phyloP scores from a whole-genome alignment of 2,113 vertebrate genomes.

The Herpetotheres cachinnans region DNA sequence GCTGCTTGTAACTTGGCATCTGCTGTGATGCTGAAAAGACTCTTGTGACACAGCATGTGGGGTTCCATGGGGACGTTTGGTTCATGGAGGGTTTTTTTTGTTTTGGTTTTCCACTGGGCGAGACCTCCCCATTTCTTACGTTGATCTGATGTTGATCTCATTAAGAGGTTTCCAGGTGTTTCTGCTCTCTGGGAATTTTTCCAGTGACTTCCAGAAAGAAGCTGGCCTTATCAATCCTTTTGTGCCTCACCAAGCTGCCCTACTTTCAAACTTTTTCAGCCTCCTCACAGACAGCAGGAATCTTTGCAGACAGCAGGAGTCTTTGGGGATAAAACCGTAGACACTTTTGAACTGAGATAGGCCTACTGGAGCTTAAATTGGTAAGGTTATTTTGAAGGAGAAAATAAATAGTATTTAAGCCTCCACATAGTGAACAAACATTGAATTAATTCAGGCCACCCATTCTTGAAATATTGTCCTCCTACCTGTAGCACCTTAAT shows the following conservation, averaged over 20 bases:
- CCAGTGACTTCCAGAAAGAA: slow-evolving; percentile 22
- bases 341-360: not conserved
- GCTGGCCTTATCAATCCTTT: not conserved
- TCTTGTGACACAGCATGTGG: accelerated
- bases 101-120: not conserved
- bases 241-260: not conserved
- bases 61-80: not conserved
- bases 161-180: not conserved
- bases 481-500: not conserved
- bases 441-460: not conserved
- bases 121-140: not conserved
- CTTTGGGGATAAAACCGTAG: not conserved
- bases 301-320: slow-evolving; percentile 13
- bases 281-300: slow-evolving; percentile 8
- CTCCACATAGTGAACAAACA: not conserved
- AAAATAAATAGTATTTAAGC: not conserved
- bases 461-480: not conserved
- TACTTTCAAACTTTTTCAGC: slow-evolving; percentile 1
- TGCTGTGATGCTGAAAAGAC: not conserved
- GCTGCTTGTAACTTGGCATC: not conserved
- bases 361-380: slow-evolving; percentile 4
- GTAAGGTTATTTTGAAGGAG: slow-evolving; percentile 10
- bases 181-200: slow-evolving; percentile 3
- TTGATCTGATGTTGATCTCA: not conserved
- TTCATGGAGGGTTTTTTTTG: not conserved